A percentile compares a stretch with the other conserved stretches of the same genome.
Conservation (phyloP, 2,797 vertebrate genomes). For the Sebastes ruberrimus region DNA sequence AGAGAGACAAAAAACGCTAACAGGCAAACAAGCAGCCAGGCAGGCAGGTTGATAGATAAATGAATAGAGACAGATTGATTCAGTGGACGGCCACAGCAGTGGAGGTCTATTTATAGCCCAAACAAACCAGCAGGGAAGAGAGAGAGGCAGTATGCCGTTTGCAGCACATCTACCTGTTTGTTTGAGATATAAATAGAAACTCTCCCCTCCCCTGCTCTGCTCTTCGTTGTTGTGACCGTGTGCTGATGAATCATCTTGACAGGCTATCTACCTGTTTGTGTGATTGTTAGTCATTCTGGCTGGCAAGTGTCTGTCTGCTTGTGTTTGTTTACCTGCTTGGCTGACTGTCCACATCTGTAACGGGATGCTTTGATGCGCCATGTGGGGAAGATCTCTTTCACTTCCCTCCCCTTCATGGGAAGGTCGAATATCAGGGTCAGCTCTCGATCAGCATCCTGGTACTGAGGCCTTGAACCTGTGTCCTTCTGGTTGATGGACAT, state of each 20-base stretch:
- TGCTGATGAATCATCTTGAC: constrained; percentile 47
- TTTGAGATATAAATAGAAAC: constrained; percentile 65
- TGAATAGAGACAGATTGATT: constrained; percentile 67
- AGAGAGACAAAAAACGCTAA: constrained; percentile 36
- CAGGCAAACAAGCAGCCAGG: constrained; percentile 36
- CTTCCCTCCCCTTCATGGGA: background rate
- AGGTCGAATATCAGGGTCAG: constrained; percentile 9
- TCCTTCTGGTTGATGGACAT: background rate
- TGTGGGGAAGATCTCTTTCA: background rate
- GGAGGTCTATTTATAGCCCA: constrained; percentile 72
- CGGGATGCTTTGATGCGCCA: constrained; percentile 8
- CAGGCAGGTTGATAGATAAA: constrained; percentile 58
- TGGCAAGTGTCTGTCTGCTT: constrained; percentile 34
- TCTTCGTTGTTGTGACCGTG: constrained; percentile 19
- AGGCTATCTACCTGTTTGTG: constrained; percentile 16
- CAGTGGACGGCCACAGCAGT: constrained; percentile 49
- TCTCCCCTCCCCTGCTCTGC: constrained; percentile 1
- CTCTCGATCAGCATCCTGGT: background rate
- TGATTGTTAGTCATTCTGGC: constrained; percentile 6
- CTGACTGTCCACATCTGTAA: constrained; percentile 4
- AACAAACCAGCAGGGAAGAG: constrained; percentile 40
- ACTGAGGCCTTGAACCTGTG: background rate
- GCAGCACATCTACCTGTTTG: constrained; percentile 59
- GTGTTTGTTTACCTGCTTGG: constrained; percentile 33
- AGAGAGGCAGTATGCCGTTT: constrained; percentile 38